Evolutionary conservation across 1,140 invertebrate genomes (phyloP), one percentile per base, ranked within the genome.

Genomic region (Temnothorax longispinosus): DNA sequence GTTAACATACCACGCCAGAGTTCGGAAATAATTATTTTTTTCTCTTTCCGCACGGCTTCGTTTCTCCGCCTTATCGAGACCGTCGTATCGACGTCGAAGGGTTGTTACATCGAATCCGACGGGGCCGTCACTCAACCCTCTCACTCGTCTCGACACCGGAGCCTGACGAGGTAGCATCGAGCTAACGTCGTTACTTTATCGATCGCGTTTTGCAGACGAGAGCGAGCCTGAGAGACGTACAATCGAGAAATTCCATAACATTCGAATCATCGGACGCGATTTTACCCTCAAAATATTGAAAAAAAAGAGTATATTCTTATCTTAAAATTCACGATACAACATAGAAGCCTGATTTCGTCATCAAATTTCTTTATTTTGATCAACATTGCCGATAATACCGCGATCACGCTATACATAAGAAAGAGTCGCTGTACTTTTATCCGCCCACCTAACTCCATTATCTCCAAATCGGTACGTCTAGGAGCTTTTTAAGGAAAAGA

Each of bases 81-180:
- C 54, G 80, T 71, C 69, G 58, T 87, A 84, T 84, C 78, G 86
- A 65, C 80, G 69, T 84, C 86, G 80, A 87, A 85, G 56, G 86
- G 86, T 84, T 84, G 86, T 87, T 87, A 87, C 77, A 87, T 87
- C 86, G 86, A 87, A 87, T 87, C 81, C 86, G 86, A 87, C 86
- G 69, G 67, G 60, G 80, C 86, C 80, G 65, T 87, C 86, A 84
- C 67, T 87, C 86, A 82, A 58, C 86, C 80, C 69, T 87, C 80
- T 87, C 67, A 87, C 80, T 87, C 86, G 80, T 85, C 67, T 75
- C 86, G 86, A 87, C 86, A 85, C 74, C 58, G 65, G 67, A 84
- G 67, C 69, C 86, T 87, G 86, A 87, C 80, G 86, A 87, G 86
- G 69, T 81, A 84, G 80, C 80, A 84, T 84, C 80, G 69, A 85